These are phyloP conservation scores for Sebastes miniatus DNA, from an alignment of 2,797 vertebrate species.

Conservation along the genomic window DNA sequence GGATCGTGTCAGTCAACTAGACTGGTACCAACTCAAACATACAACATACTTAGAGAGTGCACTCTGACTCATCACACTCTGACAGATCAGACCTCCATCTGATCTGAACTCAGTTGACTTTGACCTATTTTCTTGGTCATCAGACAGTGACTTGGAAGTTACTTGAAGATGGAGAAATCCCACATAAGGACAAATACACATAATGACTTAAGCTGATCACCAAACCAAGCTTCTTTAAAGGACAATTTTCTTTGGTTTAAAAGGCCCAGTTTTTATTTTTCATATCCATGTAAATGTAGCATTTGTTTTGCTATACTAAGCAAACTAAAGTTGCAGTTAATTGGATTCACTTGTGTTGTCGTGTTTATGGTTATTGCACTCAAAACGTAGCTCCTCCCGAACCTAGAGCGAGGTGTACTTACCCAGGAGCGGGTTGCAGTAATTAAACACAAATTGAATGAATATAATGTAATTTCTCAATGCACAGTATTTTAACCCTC, in stretches of 20 bases:
- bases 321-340: background rate
- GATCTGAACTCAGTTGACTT: background rate
- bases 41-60: too few species aligned
- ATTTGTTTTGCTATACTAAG: background rate
- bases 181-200: background rate
- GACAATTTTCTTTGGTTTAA: background rate
- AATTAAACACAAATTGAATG: background rate
- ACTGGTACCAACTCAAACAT: too few species aligned
- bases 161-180: background rate
- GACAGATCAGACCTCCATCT: background rate
- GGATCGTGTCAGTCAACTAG: rapidly evolving
- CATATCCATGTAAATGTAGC: background rate
- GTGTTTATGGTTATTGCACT: background rate
- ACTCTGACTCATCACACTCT: too few species aligned
- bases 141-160: background rate
- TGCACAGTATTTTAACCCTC: background rate
- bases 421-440: background rate
- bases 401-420: background rate
- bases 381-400: background rate
- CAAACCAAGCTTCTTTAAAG: too few species aligned
- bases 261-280: background rate
- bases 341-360: background rate
- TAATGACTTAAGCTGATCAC: too few species aligned
- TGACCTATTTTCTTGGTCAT: background rate
- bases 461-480: background rate